These are phyloP conservation scores for Pimpla rufipes DNA, from an alignment of 2,888 invertebrate species.

Conservation along the genomic window DNA sequence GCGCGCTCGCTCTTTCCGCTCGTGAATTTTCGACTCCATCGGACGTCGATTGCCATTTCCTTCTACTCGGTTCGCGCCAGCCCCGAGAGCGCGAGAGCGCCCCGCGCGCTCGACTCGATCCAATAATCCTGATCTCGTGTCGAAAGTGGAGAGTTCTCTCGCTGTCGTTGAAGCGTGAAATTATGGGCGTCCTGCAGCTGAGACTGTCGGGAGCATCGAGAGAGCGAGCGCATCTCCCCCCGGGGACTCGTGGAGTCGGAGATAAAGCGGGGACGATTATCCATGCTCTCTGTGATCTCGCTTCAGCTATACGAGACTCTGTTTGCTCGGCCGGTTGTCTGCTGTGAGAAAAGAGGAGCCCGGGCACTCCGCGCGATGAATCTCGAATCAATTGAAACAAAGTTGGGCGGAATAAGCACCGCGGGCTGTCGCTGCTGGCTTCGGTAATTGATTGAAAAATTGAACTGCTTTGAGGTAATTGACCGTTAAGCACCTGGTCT, in stretches of 20 bases:
- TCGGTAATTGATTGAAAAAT: too few species aligned
- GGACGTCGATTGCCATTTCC: conserved; percentile 65
- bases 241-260: conserved; percentile 30
- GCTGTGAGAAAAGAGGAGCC: neutral
- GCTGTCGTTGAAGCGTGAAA: conserved; percentile 78
- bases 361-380: neutral
- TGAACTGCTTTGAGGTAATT: too few species aligned
- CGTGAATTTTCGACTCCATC: conserved; percentile 42
- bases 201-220: conserved; percentile 25
- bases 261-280: conserved; percentile 34
- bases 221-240: neutral
- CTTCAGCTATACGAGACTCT: neutral
- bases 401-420: neutral
- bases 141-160: conserved; percentile 46
- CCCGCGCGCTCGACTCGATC: conserved; percentile 70
- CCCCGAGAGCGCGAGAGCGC: neutral
- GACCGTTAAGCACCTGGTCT: too few species aligned
- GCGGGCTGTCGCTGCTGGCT: neutral
- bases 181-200: conserved; percentile 77
- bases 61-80: conserved; percentile 60
- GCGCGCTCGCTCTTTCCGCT: conserved; percentile 37
- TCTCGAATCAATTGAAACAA: conserved; percentile 6
- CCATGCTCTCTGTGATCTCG: conserved; percentile 15
- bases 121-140: conserved; percentile 80
- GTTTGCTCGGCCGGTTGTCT: neutral